Percentiles rank a stretch among this genome's conserved stretches.
phyloP scores from a whole-genome alignment of 2,113 vertebrate genomes.

The Castor canadensis region DNA sequence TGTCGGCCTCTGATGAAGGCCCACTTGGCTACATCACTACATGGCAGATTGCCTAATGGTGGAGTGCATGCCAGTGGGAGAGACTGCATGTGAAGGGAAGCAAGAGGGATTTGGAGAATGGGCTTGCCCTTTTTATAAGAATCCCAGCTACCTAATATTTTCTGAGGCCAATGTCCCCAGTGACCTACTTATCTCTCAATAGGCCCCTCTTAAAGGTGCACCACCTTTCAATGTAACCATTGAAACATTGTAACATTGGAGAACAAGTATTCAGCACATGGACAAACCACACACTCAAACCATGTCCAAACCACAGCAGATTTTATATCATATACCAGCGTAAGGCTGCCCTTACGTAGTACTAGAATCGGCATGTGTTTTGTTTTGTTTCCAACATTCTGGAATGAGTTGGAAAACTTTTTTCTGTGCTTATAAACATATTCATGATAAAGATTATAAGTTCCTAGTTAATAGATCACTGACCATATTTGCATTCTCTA shows the following conservation, averaged over 20 bases:
- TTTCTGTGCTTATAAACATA: background rate
- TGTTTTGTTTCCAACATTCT: background rate
- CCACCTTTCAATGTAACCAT: too few relatives aligned
- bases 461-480: background rate
- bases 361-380: background rate
- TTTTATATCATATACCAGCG: background rate
- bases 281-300: background rate
- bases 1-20: too few relatives aligned
- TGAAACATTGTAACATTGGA: too few relatives aligned
- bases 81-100: background rate
- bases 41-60: background rate
- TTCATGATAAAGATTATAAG: background rate
- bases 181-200: background rate
- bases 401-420: background rate
- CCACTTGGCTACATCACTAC: background rate
- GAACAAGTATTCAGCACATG: fast-evolving
- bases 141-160: background rate
- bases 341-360: background rate
- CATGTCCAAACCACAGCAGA: background rate
- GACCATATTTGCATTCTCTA: background rate
- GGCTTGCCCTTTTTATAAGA: too few relatives aligned
- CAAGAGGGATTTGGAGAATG: too few relatives aligned
- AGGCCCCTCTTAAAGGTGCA: background rate
- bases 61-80: too few relatives aligned
- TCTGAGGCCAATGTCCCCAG: background rate